Conservation (phyloP, 2,797 vertebrate species). For the Falco peregrinus region DNA sequence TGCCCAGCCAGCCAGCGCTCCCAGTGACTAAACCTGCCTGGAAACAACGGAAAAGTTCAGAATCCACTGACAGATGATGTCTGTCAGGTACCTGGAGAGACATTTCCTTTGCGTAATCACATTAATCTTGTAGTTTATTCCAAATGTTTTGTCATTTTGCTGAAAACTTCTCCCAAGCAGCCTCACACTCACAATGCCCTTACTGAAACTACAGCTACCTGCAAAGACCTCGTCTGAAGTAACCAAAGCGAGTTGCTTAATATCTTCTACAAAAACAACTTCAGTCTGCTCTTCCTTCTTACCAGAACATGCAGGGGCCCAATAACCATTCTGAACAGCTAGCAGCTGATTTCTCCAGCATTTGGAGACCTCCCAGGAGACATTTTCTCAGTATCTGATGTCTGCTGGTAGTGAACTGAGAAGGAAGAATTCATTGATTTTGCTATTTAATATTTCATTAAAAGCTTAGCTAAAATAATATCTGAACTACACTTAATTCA, state of each 20-base stretch:
- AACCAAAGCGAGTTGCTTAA: background rate
- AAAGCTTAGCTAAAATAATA: background rate
- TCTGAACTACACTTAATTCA: background rate
- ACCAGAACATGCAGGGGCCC: background rate
- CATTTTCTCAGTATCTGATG: background rate
- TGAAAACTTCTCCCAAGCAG: background rate
- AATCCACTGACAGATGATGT: background rate
- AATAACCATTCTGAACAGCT: background rate
- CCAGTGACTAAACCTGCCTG: background rate
- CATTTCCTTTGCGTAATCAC: background rate
- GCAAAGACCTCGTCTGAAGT: background rate
- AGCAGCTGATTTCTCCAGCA: background rate
- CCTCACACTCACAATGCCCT: background rate
- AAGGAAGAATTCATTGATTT: background rate
- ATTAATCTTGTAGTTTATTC: background rate
- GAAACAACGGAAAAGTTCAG: background rate
- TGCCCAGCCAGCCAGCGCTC: background rate
- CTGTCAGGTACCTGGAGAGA: background rate
- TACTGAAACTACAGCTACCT: background rate
- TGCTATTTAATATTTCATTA: slow-evolving; percentile 11
- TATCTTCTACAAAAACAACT: background rate
- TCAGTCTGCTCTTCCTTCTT: background rate
- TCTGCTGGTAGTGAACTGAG: background rate
- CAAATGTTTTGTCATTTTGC: background rate
- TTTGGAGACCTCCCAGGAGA: background rate